These are phyloP conservation scores for Vireo altiloquus DNA, from an alignment of 2,113 vertebrate species.

Conservation along the genomic window DNA sequence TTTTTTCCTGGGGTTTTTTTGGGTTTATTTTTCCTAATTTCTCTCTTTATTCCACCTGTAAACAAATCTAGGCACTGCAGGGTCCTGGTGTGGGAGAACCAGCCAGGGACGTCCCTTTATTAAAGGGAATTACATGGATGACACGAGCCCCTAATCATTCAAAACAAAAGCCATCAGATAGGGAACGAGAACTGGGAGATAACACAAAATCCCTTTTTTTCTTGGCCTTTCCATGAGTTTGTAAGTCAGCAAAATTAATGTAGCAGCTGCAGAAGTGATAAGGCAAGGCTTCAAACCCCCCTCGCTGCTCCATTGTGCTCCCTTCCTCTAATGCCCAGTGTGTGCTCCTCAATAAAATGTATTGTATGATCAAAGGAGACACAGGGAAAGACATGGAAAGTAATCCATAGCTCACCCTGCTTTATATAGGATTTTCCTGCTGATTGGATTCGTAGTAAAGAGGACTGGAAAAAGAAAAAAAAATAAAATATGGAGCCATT, in stretches of 20 bases:
- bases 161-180: neutral
- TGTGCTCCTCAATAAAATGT: neutral
- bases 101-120: neutral
- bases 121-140: neutral
- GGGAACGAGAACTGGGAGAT: neutral
- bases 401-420: neutral
- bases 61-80: neutral
- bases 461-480: neutral
- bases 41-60: fast-evolving
- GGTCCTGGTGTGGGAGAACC: neutral
- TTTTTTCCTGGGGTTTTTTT: neutral
- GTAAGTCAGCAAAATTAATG: neutral
- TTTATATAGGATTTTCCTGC: neutral
- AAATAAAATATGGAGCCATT: neutral
- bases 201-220: neutral
- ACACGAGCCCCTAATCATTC: neutral
- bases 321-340: neutral
- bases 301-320: neutral
- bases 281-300: neutral
- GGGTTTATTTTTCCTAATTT: neutral
- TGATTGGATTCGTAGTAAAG: neutral
- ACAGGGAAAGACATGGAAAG: neutral
- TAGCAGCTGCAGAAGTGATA: neutral
- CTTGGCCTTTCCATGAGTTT: neutral
- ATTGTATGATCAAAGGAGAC: slow-evolving; percentile 5